A percentile compares a stretch with the other conserved stretches of the same genome.
These are phyloP conservation scores for Acrocephalus kingi DNA, from an alignment of 2,113 vertebrate genomes.

Conservation along the genomic window DNA sequence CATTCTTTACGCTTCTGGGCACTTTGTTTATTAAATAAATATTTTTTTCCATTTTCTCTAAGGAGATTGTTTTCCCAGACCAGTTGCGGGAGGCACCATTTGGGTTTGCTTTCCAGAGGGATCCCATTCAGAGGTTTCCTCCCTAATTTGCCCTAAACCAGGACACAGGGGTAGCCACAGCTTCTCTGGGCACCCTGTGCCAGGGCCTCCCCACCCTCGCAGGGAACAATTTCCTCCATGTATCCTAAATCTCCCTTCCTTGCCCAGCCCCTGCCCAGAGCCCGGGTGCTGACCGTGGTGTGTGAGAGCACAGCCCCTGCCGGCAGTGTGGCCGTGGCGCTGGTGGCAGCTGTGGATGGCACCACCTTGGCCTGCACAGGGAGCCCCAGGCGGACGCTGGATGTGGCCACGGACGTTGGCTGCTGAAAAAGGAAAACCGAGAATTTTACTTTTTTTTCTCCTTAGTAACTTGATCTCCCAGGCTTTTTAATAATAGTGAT, in stretches of 20 bases:
- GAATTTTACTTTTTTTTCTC: neutral
- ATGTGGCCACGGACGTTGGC: constrained; percentile 7
- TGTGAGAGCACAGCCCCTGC: constrained; percentile 58
- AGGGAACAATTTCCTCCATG: too few species aligned
- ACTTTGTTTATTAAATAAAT: neutral
- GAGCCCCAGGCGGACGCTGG: constrained; percentile 49
- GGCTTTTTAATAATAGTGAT: neutral
- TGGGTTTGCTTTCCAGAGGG: neutral
- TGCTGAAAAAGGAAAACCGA: neutral
- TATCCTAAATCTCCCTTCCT: fast-evolving
- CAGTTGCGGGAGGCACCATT: neutral
- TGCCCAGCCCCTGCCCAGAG: too few species aligned
- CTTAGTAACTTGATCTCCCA: neutral
- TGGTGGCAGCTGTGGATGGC: constrained; percentile 63
- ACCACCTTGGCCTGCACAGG: constrained; percentile 77
- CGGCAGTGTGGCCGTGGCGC: constrained; percentile 62
- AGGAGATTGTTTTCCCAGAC: neutral
- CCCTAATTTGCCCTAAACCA: neutral
- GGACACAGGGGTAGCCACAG: neutral
- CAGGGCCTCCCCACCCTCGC: neutral
- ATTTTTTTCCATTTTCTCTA: neutral
- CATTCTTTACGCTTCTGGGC: neutral
- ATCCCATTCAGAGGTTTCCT: neutral
- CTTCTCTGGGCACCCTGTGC: too few species aligned
- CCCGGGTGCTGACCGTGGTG: constrained; percentile 18